Evolutionary conservation across 2,888 invertebrate species (phyloP).

Genomic region (Toxonevra muliebris): DNA sequence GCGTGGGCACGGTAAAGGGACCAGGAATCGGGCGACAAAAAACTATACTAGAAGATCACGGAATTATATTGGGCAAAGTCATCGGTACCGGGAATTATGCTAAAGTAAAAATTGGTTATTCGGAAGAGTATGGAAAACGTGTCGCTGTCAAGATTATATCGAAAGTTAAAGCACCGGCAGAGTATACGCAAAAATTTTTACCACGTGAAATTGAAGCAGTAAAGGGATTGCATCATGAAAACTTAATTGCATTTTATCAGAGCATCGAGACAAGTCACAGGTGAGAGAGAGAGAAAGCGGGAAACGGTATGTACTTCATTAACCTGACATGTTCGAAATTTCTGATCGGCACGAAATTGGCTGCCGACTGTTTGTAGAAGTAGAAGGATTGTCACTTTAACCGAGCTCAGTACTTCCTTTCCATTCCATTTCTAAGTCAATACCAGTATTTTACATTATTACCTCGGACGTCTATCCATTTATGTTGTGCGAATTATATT

Average conservation of each 20-base stretch:
- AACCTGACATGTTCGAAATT: no score
- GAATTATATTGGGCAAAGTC: conserved; percentile 77
- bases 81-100: conserved; percentile 87
- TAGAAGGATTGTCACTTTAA: no score
- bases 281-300: conserved; percentile 61
- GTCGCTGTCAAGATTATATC: conserved; percentile 87
- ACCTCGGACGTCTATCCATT: no score
- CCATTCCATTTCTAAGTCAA: no score
- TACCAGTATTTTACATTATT: no score
- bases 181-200: conserved; percentile 81
- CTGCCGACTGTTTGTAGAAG: no score
- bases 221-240: conserved; percentile 80
- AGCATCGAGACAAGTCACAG: conserved; percentile 87
- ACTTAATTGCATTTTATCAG: conserved; percentile 81
- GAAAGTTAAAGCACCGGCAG: conserved; percentile 82
- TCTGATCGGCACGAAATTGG: no score
- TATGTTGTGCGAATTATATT: no score
- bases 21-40: conserved; percentile 45
- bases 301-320: not conserved
- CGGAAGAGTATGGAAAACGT: conserved; percentile 75
- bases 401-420: no score
- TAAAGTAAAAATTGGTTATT: conserved; percentile 81
- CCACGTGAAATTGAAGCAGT: conserved; percentile 86
- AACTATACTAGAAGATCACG: conserved; percentile 81
- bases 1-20: not conserved